A percentile compares a stretch with the other conserved stretches of the same genome.
Evolutionary conservation across 2,113 vertebrate genomes (phyloP).

Genomic region (Spilogale gracilis): DNA sequence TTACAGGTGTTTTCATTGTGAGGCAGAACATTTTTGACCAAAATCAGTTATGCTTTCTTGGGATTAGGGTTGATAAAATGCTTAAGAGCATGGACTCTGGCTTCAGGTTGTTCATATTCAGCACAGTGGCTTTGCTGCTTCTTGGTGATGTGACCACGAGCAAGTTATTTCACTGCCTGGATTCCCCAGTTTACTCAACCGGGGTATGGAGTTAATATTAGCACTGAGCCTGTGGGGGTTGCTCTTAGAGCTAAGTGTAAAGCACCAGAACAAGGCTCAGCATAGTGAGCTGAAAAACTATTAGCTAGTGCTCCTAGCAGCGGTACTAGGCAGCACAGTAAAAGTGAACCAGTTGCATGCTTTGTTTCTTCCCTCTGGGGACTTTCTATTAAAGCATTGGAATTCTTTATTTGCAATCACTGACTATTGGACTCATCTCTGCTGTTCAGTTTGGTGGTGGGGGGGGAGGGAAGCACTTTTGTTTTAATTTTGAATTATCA

Average conservation of each 20-base stretch:
- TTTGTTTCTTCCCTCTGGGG: conserved; percentile 8
- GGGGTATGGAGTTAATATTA: background rate
- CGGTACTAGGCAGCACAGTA: background rate
- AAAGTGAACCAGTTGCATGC: background rate
- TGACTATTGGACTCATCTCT: conserved; percentile 4
- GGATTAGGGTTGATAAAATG: background rate
- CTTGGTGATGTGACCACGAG: background rate
- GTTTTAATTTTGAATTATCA: conserved; percentile 58
- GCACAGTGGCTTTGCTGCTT: background rate
- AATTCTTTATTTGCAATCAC: conserved; percentile 27
- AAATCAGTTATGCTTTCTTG: conserved; percentile 21
- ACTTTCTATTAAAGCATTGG: background rate
- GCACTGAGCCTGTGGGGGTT: background rate
- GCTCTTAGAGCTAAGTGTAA: background rate
- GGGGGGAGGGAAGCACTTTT: background rate
- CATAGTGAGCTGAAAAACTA: background rate
- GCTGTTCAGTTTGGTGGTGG: background rate
- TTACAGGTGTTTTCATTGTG: conserved; percentile 25
- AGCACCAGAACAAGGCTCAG: background rate
- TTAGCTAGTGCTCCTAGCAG: background rate
- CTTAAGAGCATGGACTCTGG: background rate
- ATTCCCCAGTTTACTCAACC: conserved; percentile 22
- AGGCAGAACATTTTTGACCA: conserved; percentile 7
- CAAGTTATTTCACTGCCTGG: background rate
- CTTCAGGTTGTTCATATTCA: background rate